Percentiles rank a stretch among this genome's conserved stretches.
Conservation (phyloP, 2,113 vertebrate genomes). For the Pterocles orientalis region DNA sequence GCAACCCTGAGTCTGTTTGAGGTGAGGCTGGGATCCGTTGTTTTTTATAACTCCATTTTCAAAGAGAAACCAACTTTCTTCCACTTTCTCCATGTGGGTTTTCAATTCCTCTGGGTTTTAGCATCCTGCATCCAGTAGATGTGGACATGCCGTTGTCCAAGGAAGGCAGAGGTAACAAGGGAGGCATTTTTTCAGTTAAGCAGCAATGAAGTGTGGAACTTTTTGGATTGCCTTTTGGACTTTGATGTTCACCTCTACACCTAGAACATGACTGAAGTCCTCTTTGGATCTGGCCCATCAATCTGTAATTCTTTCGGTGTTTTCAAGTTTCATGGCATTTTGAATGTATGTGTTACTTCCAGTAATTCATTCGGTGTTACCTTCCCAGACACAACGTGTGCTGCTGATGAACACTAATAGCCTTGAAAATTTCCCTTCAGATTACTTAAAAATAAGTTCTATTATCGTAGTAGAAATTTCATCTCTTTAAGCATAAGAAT, state of each 20-base stretch:
- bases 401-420: constrained; percentile 63
- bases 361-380: constrained; percentile 37
- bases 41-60: background rate
- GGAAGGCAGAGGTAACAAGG: background rate
- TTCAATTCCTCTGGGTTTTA: background rate
- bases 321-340: constrained; percentile 52
- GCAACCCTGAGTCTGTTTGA: background rate
- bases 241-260: background rate
- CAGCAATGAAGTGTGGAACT: background rate
- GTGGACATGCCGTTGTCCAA: background rate
- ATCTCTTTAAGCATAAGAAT: background rate
- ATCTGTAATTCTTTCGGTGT: constrained; percentile 12
- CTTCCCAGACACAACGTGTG: constrained; percentile 12
- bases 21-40: background rate
- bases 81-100: background rate
- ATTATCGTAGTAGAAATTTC: background rate
- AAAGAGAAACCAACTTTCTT: background rate
- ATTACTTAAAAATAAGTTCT: background rate
- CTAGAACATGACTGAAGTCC: background rate
- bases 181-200: background rate
- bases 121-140: background rate
- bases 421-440: constrained; percentile 28
- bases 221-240: background rate
- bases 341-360: constrained; percentile 52
- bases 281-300: constrained; percentile 66